phyloP scores from a whole-genome alignment of 1,140 invertebrate species.

The Melanaphis sacchari region DNA sequence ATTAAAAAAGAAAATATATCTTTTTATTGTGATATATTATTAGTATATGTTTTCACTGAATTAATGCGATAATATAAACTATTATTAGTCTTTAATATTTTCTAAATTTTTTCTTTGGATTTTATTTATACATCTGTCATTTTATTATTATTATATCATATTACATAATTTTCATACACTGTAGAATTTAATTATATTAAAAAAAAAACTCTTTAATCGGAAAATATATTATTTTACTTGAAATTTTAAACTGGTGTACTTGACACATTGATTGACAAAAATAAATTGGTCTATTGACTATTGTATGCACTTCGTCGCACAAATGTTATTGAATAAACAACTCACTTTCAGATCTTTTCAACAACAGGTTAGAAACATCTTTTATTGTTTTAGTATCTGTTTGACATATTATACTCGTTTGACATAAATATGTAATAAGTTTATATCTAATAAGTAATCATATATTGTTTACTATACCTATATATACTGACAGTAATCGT shows the following conservation, averaged over 20 bases:
- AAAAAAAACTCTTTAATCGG: background rate
- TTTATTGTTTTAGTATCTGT: background rate
- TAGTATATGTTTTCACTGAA: background rate
- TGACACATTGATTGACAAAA: slow-evolving; percentile 5
- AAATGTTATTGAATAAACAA: background rate
- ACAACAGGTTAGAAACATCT: background rate
- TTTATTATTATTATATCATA: background rate
- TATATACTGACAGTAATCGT: background rate
- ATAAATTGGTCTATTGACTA: slow-evolving; percentile 5
- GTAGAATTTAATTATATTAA: background rate
- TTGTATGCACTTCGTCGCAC: background rate
- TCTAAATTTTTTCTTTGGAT: background rate
- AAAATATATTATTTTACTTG: background rate
- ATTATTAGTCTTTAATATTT: background rate
- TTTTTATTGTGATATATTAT: background rate
- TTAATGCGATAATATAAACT: background rate
- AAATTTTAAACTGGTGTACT: background rate
- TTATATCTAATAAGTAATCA: background rate
- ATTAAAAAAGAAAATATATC: background rate
- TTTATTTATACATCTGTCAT: background rate
- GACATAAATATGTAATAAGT: background rate
- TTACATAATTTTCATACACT: background rate
- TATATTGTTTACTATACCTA: background rate
- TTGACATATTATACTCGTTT: background rate
- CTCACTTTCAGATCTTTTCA: background rate